Evolutionary conservation across 2,888 invertebrate species (phyloP).

Genomic region (Matsumyia berberina): DNA sequence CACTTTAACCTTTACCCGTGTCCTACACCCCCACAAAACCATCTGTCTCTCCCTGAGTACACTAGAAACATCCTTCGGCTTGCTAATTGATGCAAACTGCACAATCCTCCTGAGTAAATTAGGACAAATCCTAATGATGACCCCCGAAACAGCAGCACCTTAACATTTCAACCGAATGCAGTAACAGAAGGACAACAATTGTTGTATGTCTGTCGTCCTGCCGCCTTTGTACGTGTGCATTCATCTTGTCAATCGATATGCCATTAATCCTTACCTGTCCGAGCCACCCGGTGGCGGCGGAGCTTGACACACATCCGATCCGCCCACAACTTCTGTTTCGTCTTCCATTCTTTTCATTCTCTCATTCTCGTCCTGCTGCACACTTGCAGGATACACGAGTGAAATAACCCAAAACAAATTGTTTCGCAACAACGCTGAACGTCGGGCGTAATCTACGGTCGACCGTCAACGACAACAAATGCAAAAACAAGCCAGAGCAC

Average conservation of each 20-base stretch:
- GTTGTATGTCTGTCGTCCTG: conserved; percentile 46
- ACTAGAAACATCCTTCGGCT: conserved; percentile 64
- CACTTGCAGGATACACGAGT: conserved; percentile 63
- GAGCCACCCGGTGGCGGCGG: conserved; percentile 26
- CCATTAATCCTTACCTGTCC: conserved; percentile 73
- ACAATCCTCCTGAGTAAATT: conserved; percentile 74
- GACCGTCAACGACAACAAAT: conserved; percentile 61
- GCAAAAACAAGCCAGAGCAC: conserved; percentile 14
- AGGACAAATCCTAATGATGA: conserved; percentile 73
- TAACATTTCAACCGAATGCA: conserved; percentile 16
- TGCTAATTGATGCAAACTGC: conserved; percentile 73
- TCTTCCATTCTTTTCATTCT: conserved; percentile 25
- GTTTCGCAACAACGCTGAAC: conserved; percentile 48
- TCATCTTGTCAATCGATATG: conserved; percentile 74
- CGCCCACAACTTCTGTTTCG: conserved; percentile 54
- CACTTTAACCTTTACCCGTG: conserved; percentile 70
- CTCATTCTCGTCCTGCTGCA: conserved; percentile 31
- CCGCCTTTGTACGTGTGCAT: conserved; percentile 64
- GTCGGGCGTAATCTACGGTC: conserved; percentile 37
- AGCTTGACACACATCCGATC: conserved; percentile 73
- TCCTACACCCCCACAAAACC: conserved; percentile 21
- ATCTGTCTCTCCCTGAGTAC: conserved; percentile 13
- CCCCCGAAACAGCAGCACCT: conserved; percentile 52
- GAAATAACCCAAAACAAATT: conserved; percentile 74
- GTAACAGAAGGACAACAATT: conserved; percentile 55